Evolutionary conservation across 1,140 invertebrate species (phyloP), one percentile per base, ranked within the genome.

Genomic region (Zaprionus tsacasi): DNA sequence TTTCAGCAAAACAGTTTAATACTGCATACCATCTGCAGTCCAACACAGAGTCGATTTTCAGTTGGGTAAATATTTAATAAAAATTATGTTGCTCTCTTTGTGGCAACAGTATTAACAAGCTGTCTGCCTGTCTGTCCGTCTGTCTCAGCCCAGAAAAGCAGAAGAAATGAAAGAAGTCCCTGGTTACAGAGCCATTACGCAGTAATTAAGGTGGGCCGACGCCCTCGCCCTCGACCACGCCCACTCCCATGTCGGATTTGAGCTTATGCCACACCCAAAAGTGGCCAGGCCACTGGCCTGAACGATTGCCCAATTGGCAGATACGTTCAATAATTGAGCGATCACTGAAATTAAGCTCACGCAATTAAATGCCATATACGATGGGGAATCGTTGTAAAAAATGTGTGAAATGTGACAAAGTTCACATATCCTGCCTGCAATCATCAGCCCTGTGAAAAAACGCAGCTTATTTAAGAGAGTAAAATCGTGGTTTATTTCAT

Each of bases 301-400:
- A 21, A 6, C 50, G 12, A 30, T 58, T 75, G 55, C 27, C 57
- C 67, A 70, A 70, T 70, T 75, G 50, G 55, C 55, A 36, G 61
- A 40, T 56, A 54, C 30, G 25, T 58, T 15, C 48, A 76, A 59
- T 72, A 86, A 81, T 75, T 78, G 63, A 52, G 50, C 68, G 64
- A 82, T 82, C 81, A 82, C 73, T 72, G 82, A 69, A 78, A 78
- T 78, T 76, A 78, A 69, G 40, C 54, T 45, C 63, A 61, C 40
- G 68, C 61, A 64, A 59, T 65, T 59, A 70, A 75, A 56, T 60
- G 50, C 10, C 45, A 17, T 5, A 50, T 12, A 21, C n/a, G 1
- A 17, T 6, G 27, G 27, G 3, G 27, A 30, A 30, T 17, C 3
- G 17, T 17, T 5, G 45, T 7, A 17, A 50, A 50, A 50, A 50